Conservation (phyloP, 2,888 invertebrate species). For the Pristionchus japonicus region DNA sequence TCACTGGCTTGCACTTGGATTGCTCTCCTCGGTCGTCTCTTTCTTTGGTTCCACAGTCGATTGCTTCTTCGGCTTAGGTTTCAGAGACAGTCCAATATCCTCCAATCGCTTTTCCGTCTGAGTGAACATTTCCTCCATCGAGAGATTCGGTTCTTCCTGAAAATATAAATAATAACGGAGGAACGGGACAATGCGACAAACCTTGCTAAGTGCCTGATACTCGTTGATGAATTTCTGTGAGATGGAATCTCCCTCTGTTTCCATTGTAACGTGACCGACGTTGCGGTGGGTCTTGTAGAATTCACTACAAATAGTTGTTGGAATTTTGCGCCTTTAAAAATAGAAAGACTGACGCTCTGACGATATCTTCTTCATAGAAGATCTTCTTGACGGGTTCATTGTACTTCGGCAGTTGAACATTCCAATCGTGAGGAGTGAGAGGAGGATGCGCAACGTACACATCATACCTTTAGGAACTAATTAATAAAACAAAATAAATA, state of each 20-base stretch:
- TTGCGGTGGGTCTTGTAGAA: conserved; percentile 76
- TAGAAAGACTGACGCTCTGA: conserved; percentile 83
- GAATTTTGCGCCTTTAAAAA: no score
- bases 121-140: conserved; percentile 52
- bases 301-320: conserved; percentile 71
- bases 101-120: conserved; percentile 54
- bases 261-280: conserved; percentile 73
- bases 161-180: background rate
- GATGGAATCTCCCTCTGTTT: conserved; percentile 64
- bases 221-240: conserved; percentile 75
- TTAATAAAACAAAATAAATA: background rate
- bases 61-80: conserved; percentile 34
- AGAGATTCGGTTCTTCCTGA: conserved; percentile 33
- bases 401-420: conserved; percentile 75
- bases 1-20: background rate
- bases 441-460: conserved; percentile 93
- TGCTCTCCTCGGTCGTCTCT: background rate
- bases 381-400: conserved; percentile 82
- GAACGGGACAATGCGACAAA: background rate
- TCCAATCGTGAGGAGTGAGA: conserved; percentile 85
- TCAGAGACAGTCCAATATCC: conserved; percentile 56
- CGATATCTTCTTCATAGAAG: conserved; percentile 87
- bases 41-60: background rate
- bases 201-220: conserved; percentile 57
- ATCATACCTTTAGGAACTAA: conserved; percentile 80